Conservation (phyloP, 2,888 invertebrate species). For the Pyrrhia umbra region DNA sequence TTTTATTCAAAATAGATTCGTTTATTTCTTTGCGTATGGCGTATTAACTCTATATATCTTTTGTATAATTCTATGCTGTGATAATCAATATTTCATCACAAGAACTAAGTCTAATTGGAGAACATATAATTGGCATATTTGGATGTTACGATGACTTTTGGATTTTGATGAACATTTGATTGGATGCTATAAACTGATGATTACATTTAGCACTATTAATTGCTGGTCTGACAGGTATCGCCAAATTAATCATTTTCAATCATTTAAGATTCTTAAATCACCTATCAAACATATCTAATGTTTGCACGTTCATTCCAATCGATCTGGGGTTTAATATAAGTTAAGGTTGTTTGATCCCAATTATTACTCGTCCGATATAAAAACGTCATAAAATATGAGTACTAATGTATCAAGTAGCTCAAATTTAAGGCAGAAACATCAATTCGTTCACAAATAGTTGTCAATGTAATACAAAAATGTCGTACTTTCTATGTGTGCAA, state of each 20-base stretch:
- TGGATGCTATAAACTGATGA: background rate
- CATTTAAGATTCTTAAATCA: background rate
- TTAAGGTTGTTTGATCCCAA: background rate
- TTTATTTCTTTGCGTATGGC: background rate
- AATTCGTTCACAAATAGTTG: too few relatives aligned
- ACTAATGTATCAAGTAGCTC: too few relatives aligned
- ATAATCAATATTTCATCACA: too few relatives aligned
- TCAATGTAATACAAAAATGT: too few relatives aligned
- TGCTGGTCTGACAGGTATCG: background rate
- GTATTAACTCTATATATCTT: too few relatives aligned
- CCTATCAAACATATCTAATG: background rate
- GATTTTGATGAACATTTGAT: too few relatives aligned
- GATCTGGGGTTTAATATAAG: background rate
- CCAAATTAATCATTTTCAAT: background rate
- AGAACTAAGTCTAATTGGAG: slow-evolving; percentile 7
- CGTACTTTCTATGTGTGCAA: too few relatives aligned
- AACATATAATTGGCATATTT: too few relatives aligned
- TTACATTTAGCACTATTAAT: too few relatives aligned
- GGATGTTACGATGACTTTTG: too few relatives aligned
- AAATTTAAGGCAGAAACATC: too few relatives aligned
- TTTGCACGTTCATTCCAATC: background rate
- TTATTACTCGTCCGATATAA: background rate
- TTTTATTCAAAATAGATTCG: slow-evolving; percentile 4
- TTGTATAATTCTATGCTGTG: too few relatives aligned
- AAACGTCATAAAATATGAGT: background rate